Percentiles rank a stretch among this genome's conserved stretches.
Evolutionary conservation across 2,797 vertebrate species (phyloP).

Genomic region (Labroides dimidiatus): DNA sequence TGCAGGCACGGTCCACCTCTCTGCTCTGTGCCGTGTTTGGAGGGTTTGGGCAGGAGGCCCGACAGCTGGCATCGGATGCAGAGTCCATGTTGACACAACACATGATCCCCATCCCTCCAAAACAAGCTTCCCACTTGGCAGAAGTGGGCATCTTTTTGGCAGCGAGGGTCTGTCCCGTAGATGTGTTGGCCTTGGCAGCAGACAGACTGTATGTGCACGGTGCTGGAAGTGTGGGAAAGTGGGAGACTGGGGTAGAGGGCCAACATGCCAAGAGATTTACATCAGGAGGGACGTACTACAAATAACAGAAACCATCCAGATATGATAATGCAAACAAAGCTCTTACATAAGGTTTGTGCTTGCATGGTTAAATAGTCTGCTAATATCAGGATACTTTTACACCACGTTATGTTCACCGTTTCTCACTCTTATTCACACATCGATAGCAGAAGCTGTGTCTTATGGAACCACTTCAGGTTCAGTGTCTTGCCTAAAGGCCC

Average conservation of each 20-base stretch:
- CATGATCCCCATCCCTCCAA: conserved; percentile 60
- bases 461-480: too few relatives aligned
- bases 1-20: conserved; percentile 34
- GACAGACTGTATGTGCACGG: conserved; percentile 24
- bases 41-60: conserved; percentile 18
- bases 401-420: too few relatives aligned
- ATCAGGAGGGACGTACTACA: background rate
- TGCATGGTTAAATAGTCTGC: too few relatives aligned
- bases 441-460: too few relatives aligned
- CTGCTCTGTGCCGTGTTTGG: conserved; percentile 7
- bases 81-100: conserved; percentile 69
- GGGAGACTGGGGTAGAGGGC: conserved; percentile 3
- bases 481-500: too few relatives aligned
- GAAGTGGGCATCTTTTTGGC: conserved; percentile 64
- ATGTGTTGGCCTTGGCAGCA: conserved; percentile 53
- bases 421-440: too few relatives aligned
- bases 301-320: background rate
- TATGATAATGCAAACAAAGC: background rate
- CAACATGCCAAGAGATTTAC: background rate
- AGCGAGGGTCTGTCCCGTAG: conserved; percentile 27
- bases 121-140: conserved; percentile 68
- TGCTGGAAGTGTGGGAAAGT: conserved; percentile 72
- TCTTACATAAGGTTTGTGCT: too few relatives aligned
- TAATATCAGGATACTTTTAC: too few relatives aligned
- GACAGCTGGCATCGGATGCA: conserved; percentile 42